phyloP scores from a whole-genome alignment of 2,888 invertebrate genomes.

The Sphecodes monilicornis region DNA sequence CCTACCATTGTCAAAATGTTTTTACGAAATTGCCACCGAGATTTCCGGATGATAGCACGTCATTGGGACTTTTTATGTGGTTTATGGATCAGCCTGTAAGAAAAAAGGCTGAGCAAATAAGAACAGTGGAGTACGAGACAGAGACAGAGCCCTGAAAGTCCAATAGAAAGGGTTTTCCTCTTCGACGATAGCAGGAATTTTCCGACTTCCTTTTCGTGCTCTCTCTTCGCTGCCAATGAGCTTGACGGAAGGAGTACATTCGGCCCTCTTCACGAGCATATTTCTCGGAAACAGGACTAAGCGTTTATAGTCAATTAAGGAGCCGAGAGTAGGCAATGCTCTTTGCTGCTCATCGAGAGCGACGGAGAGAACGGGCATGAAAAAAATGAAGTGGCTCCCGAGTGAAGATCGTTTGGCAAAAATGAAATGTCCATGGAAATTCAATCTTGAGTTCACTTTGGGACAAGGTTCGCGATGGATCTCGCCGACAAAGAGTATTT shows the following conservation, averaged over 20 bases:
- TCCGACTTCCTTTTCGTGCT: constrained; percentile 34
- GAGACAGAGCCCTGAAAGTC: neutral
- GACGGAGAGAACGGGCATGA: constrained; percentile 32
- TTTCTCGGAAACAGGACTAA: constrained; percentile 74
- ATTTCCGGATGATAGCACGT: neutral
- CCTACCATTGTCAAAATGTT: no score
- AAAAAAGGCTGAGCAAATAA: constrained; percentile 2
- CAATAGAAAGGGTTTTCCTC: constrained; percentile 24
- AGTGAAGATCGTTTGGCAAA: constrained; percentile 53
- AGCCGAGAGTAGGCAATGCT: constrained; percentile 73
- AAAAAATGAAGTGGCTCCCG: constrained; percentile 55
- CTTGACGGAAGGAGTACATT: constrained; percentile 56
- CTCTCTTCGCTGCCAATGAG: constrained; percentile 32
- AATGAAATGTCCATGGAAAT: constrained; percentile 54
- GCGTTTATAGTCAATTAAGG: constrained; percentile 81
- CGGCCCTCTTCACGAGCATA: constrained; percentile 53
- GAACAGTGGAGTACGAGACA: constrained; percentile 16
- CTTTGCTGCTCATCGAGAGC: constrained; percentile 68
- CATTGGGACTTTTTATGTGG: neutral
- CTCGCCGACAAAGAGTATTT: constrained; percentile 35
- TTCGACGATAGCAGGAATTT: constrained; percentile 16
- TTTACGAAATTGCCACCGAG: no score
- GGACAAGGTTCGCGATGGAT: constrained; percentile 22
- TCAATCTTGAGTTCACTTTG: constrained; percentile 48
- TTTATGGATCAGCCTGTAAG: neutral